phyloP scores from a whole-genome alignment of 2,888 invertebrate species.

The Troglohyphantes excavatus region DNA sequence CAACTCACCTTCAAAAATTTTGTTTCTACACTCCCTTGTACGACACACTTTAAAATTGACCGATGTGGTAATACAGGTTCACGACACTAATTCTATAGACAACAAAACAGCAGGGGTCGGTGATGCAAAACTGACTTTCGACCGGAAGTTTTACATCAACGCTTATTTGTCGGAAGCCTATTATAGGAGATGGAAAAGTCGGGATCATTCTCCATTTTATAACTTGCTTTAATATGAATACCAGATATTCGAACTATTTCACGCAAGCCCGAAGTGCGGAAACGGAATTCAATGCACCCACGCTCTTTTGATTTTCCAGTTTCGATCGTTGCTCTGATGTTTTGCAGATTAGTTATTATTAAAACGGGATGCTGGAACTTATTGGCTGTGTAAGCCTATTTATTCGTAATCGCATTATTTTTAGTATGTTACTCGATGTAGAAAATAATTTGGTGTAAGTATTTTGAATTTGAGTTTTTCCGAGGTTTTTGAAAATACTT shows the following conservation, averaged over 20 bases:
- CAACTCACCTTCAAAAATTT: neutral
- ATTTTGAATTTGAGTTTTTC: too few relatives aligned
- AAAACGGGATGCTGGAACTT: neutral
- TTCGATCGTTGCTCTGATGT: too few relatives aligned
- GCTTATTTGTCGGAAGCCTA: slow-evolving; percentile 43
- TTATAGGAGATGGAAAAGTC: neutral
- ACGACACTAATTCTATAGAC: neutral
- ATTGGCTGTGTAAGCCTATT: neutral
- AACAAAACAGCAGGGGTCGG: neutral
- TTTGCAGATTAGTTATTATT: neutral
- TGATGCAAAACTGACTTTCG: slow-evolving; percentile 9
- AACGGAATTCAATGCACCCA: neutral
- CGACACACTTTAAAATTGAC: neutral
- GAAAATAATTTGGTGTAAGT: neutral
- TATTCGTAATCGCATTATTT: neutral
- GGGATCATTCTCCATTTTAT: slow-evolving; percentile 15
- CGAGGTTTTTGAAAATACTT: too few relatives aligned
- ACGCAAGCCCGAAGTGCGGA: neutral
- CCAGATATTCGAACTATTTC: neutral
- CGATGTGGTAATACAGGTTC: neutral
- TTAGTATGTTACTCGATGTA: neutral
- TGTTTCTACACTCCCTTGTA: neutral
- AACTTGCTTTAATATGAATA: neutral
- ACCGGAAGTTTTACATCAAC: slow-evolving; percentile 33
- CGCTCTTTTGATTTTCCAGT: neutral